Percentiles rank a stretch among this genome's conserved stretches.
phyloP scores from a whole-genome alignment of 1,140 invertebrate species.

The Drosophila parvula region DNA sequence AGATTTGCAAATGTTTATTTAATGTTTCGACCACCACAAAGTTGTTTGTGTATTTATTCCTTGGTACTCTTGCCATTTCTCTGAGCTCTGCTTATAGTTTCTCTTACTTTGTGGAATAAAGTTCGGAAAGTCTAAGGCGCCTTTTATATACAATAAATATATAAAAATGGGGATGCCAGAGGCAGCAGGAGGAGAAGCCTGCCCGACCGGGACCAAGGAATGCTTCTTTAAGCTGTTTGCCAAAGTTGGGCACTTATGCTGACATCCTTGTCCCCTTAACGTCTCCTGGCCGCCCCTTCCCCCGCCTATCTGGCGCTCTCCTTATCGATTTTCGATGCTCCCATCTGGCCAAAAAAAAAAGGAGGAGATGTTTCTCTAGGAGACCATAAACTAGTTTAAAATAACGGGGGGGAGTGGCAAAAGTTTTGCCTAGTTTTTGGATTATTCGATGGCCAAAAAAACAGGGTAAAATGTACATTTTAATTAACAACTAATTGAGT shows the following conservation, averaged over 20 bases:
- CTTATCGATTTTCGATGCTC: slow-evolving; percentile 67
- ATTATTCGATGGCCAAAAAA: not conserved
- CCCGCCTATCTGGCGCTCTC: slow-evolving; percentile 8
- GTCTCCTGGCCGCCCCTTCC: not conserved
- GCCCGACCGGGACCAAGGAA: not conserved
- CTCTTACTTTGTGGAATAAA: not conserved
- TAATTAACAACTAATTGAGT: slow-evolving; percentile 2
- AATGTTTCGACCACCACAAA: slow-evolving; percentile 22
- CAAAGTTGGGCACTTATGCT: slow-evolving; percentile 46
- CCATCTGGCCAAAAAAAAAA: not conserved
- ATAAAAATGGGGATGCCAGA: not conserved
- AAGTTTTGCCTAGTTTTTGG: slow-evolving; percentile 1
- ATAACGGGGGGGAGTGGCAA: not conserved
- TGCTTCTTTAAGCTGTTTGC: slow-evolving; percentile 50
- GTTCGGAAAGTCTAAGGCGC: not conserved
- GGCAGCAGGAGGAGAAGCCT: not conserved
- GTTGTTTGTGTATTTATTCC: slow-evolving; percentile 6
- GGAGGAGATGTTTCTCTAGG: not conserved
- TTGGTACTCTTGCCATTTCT: slow-evolving; percentile 1
- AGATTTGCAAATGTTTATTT: slow-evolving; percentile 41
- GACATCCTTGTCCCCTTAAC: slow-evolving; percentile 27
- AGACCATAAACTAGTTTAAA: slow-evolving; percentile 23
- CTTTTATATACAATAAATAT: not conserved
- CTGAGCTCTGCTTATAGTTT: slow-evolving; percentile 4
- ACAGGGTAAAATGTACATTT: not conserved